A percentile compares a stretch with the other conserved stretches of the same genome.
Evolutionary conservation across 2,888 invertebrate genomes (phyloP).

Genomic region (Arrhopalites spinosus): DNA sequence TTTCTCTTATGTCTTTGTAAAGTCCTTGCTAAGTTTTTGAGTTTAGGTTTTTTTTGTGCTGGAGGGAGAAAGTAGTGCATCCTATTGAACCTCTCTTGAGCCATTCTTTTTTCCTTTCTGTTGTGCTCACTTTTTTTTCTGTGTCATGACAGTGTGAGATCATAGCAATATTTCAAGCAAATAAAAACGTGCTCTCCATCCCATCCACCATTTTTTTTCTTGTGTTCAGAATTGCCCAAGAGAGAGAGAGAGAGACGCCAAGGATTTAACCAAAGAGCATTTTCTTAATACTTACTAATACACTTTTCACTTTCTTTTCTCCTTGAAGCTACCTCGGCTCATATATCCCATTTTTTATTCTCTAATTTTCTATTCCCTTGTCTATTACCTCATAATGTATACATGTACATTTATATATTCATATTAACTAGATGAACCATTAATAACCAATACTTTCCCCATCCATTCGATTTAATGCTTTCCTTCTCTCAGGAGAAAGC

Average conservation of each 20-base stretch:
- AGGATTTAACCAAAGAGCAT: conserved; percentile 15
- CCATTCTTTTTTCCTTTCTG: neutral
- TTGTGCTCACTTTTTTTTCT: neutral
- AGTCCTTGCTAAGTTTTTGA: no score
- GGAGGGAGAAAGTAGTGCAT: neutral
- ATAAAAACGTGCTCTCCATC: conserved; percentile 29
- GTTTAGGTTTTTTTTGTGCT: no score
- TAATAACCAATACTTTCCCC: no score
- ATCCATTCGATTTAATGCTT: no score
- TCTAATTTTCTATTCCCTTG: no score
- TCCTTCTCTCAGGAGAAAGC: no score
- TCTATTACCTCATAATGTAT: no score
- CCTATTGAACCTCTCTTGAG: neutral
- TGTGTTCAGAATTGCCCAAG: neutral
- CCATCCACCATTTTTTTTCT: neutral
- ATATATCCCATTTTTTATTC: no score
- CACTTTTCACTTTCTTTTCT: conserved; percentile 13
- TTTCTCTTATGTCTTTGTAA: no score
- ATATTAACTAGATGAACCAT: no score
- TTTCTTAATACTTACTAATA: conserved; percentile 22
- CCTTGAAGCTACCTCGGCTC: no score
- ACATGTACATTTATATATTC: no score
- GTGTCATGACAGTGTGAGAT: conserved; percentile 36
- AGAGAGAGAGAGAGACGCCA: conserved; percentile 9
- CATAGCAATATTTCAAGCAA: conserved; percentile 33